Evolutionary conservation across 2,113 vertebrate genomes (phyloP).

Genomic region (Otus sunia): DNA sequence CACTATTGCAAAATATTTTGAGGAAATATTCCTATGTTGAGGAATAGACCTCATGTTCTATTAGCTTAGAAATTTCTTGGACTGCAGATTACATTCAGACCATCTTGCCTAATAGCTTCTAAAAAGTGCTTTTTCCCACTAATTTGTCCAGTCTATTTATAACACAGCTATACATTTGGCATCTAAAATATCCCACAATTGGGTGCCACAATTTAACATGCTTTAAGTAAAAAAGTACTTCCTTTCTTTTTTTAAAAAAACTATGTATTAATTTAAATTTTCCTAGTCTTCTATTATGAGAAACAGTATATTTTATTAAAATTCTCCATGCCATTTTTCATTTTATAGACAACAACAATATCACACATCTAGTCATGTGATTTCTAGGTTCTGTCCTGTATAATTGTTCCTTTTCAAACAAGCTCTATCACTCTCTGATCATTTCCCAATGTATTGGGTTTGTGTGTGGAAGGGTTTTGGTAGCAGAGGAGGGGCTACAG

Average conservation of each 20-base stretch:
- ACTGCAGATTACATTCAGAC: neutral
- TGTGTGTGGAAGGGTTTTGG: too few species aligned
- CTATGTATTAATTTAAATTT: neutral
- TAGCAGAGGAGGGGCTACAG: too few species aligned
- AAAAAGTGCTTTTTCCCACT: neutral
- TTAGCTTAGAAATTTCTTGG: neutral
- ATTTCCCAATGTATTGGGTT: neutral
- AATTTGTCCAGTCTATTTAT: neutral
- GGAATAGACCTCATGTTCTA: neutral
- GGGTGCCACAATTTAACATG: neutral
- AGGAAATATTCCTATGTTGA: neutral
- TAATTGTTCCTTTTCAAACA: neutral
- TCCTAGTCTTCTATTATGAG: neutral
- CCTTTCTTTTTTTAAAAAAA: neutral
- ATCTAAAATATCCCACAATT: neutral
- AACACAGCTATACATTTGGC: neutral
- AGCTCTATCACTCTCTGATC: neutral
- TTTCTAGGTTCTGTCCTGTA: neutral
- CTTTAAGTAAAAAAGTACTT: neutral
- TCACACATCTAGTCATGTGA: neutral
- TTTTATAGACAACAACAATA: neutral
- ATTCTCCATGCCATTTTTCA: neutral
- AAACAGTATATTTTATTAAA: neutral
- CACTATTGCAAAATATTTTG: neutral
- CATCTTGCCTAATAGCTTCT: neutral